Percentiles rank a stretch among this genome's conserved stretches.
These are phyloP conservation scores for Amphiprion percula DNA, from an alignment of 2,113 vertebrate species.

Conservation along the genomic window DNA sequence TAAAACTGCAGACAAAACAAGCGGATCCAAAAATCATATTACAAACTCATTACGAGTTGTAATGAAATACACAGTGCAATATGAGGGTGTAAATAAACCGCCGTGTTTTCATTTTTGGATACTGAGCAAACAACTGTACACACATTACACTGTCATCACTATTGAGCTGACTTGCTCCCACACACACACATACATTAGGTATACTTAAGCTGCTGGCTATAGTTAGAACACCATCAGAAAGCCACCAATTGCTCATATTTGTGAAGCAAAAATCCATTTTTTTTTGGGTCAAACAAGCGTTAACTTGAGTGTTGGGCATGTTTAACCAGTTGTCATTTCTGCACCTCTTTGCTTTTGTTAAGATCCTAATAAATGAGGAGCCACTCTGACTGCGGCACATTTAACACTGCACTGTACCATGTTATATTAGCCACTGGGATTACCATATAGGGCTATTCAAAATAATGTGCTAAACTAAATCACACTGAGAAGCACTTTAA, in stretches of 20 bases:
- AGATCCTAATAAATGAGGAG: slow-evolving; percentile 37
- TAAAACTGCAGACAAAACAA: slow-evolving; percentile 69
- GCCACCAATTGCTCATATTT: not conserved
- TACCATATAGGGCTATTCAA: slow-evolving; percentile 50
- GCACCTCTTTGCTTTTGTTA: slow-evolving; percentile 33
- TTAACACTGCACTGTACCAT: not conserved
- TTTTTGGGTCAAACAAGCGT: slow-evolving; percentile 12
- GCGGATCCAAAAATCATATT: slow-evolving; percentile 70
- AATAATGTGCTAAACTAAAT: slow-evolving; percentile 60
- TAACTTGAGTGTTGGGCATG: not conserved
- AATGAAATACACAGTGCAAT: slow-evolving; percentile 74
- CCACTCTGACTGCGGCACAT: slow-evolving; percentile 33
- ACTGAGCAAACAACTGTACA: slow-evolving; percentile 50
- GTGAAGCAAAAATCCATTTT: slow-evolving; percentile 23
- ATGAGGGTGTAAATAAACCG: slow-evolving; percentile 71
- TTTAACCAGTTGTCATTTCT: slow-evolving; percentile 16
- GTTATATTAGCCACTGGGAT: slow-evolving; percentile 29
- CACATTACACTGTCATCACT: slow-evolving; percentile 42
- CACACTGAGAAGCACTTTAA: slow-evolving; percentile 42
- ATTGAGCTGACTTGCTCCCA: slow-evolving; percentile 3
- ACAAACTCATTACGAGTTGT: slow-evolving; percentile 73
- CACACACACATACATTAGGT: not conserved
- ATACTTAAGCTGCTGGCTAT: not conserved
- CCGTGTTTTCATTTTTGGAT: slow-evolving; percentile 62
- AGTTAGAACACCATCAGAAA: slow-evolving; percentile 22